Evolutionary conservation across 2,797 vertebrate genomes (phyloP).

Genomic region (Delichon dasypus): DNA sequence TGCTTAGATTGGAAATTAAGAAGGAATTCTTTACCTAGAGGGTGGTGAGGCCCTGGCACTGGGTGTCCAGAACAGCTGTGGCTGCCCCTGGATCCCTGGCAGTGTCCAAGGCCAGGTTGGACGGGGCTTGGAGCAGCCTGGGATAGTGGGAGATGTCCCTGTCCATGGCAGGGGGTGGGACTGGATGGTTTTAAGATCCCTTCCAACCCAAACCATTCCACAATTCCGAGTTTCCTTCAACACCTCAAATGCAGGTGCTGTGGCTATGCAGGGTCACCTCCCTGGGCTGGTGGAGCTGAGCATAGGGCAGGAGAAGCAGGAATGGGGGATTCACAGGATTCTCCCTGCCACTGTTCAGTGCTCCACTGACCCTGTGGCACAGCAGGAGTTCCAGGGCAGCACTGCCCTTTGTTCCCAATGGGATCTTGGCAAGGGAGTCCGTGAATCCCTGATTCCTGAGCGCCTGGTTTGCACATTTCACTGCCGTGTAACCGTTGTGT

Average conservation of each 20-base stretch:
- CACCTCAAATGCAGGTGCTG: neutral
- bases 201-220: neutral
- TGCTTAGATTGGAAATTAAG: neutral
- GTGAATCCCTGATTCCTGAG: neutral
- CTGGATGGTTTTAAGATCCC: neutral
- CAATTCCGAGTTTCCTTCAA: neutral
- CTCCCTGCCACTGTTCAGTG: neutral
- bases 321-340: neutral
- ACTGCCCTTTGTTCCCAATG: neutral
- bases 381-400: rapidly evolving
- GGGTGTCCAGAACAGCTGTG: neutral
- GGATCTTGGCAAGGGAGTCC: neutral
- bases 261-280: neutral
- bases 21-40: neutral
- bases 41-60: rapidly evolving
- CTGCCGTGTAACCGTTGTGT: neutral
- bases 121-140: rapidly evolving
- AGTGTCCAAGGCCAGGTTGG: neutral
- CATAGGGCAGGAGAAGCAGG: neutral
- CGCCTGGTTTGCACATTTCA: neutral
- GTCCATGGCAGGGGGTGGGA: neutral
- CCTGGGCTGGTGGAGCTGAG: neutral
- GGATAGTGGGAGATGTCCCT: rapidly evolving
- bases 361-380: neutral
- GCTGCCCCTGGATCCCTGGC: neutral